Conservation (phyloP, 2,888 invertebrate genomes). For the Yponomeuta malinellus region DNA sequence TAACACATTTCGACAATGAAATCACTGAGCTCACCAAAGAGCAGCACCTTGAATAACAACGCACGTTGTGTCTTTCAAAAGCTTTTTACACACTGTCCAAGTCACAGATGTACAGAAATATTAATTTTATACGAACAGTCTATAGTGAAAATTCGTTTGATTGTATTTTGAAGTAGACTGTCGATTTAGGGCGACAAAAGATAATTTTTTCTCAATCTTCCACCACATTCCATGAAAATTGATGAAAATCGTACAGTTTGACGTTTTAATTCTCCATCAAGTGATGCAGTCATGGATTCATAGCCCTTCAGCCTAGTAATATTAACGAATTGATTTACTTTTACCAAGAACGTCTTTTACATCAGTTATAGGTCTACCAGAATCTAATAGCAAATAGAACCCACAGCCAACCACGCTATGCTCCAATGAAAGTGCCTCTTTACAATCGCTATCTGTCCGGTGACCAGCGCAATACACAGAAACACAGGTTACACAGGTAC, state of each 20-base stretch:
- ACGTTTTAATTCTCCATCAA: background rate
- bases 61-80: slow-evolving; percentile 24
- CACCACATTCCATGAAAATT: slow-evolving; percentile 21
- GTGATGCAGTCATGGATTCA: background rate
- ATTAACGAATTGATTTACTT: background rate
- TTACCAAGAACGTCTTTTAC: background rate
- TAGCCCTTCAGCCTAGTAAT: background rate
- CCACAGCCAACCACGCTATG: too few relatives aligned
- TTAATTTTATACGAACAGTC: background rate
- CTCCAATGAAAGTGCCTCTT: too few relatives aligned
- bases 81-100: background rate
- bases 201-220: slow-evolving; percentile 29
- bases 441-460: too few relatives aligned
- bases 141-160: background rate
- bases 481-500: too few relatives aligned
- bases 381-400: too few relatives aligned
- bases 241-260: background rate
- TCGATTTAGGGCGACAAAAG: slow-evolving; percentile 26
- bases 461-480: too few relatives aligned
- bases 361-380: too few relatives aligned
- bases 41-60: slow-evolving; percentile 33
- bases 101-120: background rate
- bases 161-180: background rate
- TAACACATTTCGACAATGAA: slow-evolving; percentile 41
- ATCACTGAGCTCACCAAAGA: slow-evolving; percentile 30